Percentiles rank a stretch among this genome's conserved stretches.
Evolutionary conservation across 2,888 invertebrate genomes (phyloP).

Genomic region (Microplitis deprimator): DNA sequence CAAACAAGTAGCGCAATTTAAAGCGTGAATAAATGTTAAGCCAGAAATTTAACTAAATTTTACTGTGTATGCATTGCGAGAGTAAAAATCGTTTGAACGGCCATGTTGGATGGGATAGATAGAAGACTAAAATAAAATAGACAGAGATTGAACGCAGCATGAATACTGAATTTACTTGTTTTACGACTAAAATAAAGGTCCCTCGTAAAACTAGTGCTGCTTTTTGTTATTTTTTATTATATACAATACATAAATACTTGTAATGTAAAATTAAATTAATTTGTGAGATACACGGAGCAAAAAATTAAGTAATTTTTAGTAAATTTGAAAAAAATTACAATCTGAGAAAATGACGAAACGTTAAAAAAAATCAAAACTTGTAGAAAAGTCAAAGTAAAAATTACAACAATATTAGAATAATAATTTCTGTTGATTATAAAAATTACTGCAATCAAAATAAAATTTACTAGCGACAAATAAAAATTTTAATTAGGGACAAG

Average conservation of each 20-base stretch:
- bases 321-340: not conserved
- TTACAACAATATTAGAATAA: no score
- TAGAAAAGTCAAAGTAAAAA: no score
- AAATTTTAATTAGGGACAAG: no score
- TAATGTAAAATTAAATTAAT: not conserved
- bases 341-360: no score
- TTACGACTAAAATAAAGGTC: conserved; percentile 26
- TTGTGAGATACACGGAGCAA: not conserved
- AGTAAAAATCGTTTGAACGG: conserved; percentile 32
- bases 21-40: conserved; percentile 32
- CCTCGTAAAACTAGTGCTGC: not conserved
- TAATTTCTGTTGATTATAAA: no score
- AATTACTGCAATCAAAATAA: no score
- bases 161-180: conserved; percentile 34
- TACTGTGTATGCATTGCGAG: not conserved
- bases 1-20: conserved; percentile 27
- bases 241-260: not conserved
- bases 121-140: conserved; percentile 19
- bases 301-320: not conserved
- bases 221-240: not conserved
- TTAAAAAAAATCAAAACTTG: no score
- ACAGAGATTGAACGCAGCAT: conserved; percentile 36
- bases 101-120: conserved; percentile 10
- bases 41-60: conserved; percentile 32
- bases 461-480: no score